Evolutionary conservation across 64 coral and sea anemone species (phyloP).

Genomic region (Stylophora pistillata): DNA sequence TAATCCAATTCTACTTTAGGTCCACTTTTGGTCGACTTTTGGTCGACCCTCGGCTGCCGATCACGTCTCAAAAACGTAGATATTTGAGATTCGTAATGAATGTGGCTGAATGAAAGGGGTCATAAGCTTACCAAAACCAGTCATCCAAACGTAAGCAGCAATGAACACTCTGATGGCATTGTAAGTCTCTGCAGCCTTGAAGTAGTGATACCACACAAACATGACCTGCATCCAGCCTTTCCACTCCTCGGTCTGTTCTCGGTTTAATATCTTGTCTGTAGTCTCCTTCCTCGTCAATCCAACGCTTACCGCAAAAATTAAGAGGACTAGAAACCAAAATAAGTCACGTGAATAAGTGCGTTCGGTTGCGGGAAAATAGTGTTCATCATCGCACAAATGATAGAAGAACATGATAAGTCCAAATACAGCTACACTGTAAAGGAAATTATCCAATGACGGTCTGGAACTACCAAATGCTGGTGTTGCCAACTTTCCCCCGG

Average conservation of each 20-base stretch:
- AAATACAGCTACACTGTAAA: conserved; percentile 52
- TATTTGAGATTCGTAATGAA: too few species aligned
- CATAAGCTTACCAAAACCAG: conserved; percentile 77
- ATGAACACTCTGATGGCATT: conserved; percentile 89
- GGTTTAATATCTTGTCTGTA: conserved; percentile 64
- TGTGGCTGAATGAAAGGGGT: neutral
- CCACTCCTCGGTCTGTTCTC: conserved; percentile 93
- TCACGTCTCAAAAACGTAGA: too few species aligned
- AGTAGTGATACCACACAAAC: conserved; percentile 97
- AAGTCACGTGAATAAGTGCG: conserved; percentile 86
- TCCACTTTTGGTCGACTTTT: too few species aligned
- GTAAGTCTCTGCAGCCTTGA: conserved; percentile 81
- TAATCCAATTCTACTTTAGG: too few species aligned
- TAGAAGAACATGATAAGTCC: conserved; percentile 77
- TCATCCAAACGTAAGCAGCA: conserved; percentile 94
- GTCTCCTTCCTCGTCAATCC: conserved; percentile 54
- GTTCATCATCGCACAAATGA: conserved; percentile 75
- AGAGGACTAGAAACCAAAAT: conserved; percentile 72
- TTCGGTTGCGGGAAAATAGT: conserved; percentile 74
- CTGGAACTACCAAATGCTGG: neutral
- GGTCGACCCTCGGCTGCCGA: too few species aligned
- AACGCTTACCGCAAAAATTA: conserved; percentile 58
- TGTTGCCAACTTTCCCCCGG: neutral
- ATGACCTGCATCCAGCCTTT: conserved; percentile 92
- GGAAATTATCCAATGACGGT: conserved; percentile 63